phyloP scores from a whole-genome alignment of 92 coral and sea anemone genomes.

The Montipora capitata region DNA sequence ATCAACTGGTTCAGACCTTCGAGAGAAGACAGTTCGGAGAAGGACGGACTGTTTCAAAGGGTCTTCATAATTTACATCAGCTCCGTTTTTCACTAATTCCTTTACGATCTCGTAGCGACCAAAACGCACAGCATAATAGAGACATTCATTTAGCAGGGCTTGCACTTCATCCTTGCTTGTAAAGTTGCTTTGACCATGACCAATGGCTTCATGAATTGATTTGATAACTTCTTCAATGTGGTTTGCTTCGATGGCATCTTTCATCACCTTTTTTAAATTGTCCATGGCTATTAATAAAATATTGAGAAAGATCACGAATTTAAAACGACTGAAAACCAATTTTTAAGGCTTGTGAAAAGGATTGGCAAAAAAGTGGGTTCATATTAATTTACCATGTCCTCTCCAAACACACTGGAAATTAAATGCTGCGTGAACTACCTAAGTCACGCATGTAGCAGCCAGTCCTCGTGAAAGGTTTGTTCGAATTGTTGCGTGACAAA shows the following conservation, averaged over 20 bases:
- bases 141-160: not conserved
- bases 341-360: not conserved
- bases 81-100: constrained; percentile 31
- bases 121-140: constrained; percentile 33
- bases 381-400: no score
- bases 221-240: constrained; percentile 16
- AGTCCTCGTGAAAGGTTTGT: no score
- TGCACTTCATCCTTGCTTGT: not conserved
- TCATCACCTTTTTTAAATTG: not conserved
- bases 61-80: constrained; percentile 59
- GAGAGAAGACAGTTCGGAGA: not conserved
- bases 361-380: not conserved
- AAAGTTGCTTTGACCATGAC: no score
- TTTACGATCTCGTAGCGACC: constrained; percentile 47
- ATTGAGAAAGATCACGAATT: not conserved
- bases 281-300: not conserved
- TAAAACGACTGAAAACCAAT: not conserved
- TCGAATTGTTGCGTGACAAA: no score
- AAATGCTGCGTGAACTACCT: no score
- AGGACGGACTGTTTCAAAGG: constrained; percentile 57
- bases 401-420: no score
- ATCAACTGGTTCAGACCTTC: constrained; percentile 30
- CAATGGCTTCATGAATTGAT: not conserved
- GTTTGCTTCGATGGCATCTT: constrained; percentile 41
- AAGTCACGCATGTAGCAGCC: no score